These are phyloP conservation scores for Oscheius sp. DNA, from an alignment of 2,888 invertebrate species.

Conservation along the genomic window DNA sequence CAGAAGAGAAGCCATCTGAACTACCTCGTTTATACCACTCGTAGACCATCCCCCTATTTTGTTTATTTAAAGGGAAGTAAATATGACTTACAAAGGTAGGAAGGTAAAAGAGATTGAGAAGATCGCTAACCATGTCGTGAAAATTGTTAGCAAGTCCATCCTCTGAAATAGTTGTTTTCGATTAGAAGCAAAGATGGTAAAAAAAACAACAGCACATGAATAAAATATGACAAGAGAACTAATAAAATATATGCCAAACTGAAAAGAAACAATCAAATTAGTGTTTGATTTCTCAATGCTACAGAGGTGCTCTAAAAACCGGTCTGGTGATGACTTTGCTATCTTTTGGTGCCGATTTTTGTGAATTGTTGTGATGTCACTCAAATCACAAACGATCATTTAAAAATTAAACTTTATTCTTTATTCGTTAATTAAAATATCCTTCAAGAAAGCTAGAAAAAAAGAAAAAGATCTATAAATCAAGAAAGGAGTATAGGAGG, in stretches of 20 bases:
- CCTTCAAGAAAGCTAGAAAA: background rate
- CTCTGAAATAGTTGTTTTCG: too few species aligned
- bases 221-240: background rate
- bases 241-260: background rate
- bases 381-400: conserved; percentile 4
- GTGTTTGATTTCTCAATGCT: too few species aligned
- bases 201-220: background rate
- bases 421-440: background rate
- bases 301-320: conserved; percentile 9
- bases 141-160: conserved; percentile 55
- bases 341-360: conserved; percentile 1
- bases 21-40: conserved; percentile 65
- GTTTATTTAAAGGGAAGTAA: background rate
- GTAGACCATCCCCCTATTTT: conserved; percentile 45
- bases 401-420: background rate
- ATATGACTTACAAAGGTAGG: conserved; percentile 59
- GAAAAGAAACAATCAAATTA: too few species aligned
- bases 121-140: conserved; percentile 60
- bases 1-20: conserved; percentile 68
- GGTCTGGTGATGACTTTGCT: conserved; percentile 14
- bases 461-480: background rate
- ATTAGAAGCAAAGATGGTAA: too few species aligned
- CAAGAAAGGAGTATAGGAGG: background rate
- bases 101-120: conserved; percentile 67
- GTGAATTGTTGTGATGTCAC: background rate